phyloP scores from a whole-genome alignment of 1,140 invertebrate genomes.

The Sitophilus oryzae region DNA sequence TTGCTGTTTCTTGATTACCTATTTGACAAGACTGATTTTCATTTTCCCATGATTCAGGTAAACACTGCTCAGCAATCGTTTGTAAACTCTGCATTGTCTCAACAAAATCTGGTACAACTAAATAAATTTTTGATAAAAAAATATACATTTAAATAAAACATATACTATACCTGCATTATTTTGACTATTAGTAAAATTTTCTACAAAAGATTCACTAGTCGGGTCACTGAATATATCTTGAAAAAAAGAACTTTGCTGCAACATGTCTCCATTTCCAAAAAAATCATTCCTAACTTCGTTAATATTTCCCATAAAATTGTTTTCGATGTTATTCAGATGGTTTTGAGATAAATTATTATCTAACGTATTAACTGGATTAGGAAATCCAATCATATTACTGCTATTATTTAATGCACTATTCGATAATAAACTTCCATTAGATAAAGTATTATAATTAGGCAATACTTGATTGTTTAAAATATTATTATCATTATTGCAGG shows the following conservation, averaged over 20 bases:
- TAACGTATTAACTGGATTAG: constrained; percentile 9
- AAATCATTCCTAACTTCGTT: constrained; percentile 34
- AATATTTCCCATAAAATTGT: constrained; percentile 22
- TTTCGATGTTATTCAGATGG: constrained; percentile 9
- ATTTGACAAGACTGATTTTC: constrained; percentile 27
- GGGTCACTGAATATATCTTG: constrained; percentile 42
- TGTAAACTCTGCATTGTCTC: constrained; percentile 44
- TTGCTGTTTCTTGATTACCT: constrained; percentile 31
- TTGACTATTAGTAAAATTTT: constrained; percentile 38
- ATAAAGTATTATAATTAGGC: constrained; percentile 6
- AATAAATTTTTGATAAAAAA: constrained; percentile 3
- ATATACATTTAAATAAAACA: constrained; percentile 5
- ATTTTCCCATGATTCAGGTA: constrained; percentile 32
- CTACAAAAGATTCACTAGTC: constrained; percentile 36
- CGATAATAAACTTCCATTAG: constrained; percentile 1
- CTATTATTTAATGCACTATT: not conserved
- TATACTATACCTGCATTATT: constrained; percentile 29
- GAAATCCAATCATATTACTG: constrained; percentile 5
- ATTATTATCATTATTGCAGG: constrained; percentile 8
- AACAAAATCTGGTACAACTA: constrained; percentile 39
- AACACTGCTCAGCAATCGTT: constrained; percentile 42
- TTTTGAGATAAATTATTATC: constrained; percentile 18
- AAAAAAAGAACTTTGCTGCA: constrained; percentile 40
- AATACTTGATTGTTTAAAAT: not conserved
- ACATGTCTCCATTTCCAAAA: constrained; percentile 34